phyloP scores from a whole-genome alignment of 1,140 invertebrate genomes.

The Mya arenaria region DNA sequence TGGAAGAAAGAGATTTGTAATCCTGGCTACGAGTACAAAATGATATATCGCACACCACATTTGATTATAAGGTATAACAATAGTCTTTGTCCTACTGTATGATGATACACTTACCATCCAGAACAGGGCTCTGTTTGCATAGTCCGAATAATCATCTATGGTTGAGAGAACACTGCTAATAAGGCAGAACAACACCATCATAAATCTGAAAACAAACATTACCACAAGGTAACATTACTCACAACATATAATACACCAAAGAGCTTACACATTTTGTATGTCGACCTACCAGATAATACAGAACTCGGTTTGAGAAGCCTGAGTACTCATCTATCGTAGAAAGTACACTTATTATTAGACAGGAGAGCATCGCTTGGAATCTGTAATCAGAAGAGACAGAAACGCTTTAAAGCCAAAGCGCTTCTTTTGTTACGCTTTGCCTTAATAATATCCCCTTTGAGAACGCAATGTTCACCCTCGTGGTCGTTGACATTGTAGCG shows the following conservation, averaged over 20 bases:
- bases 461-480: no score
- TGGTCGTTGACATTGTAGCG: no score
- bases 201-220: constrained; percentile 79
- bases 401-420: no score
- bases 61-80: background rate
- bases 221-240: constrained; percentile 18
- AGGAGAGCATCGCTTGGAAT: constrained; percentile 53
- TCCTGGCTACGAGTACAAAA: background rate
- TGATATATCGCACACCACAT: background rate
- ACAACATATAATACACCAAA: background rate
- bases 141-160: constrained; percentile 80
- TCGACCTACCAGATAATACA: constrained; percentile 43
- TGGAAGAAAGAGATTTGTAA: background rate
- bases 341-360: constrained; percentile 53
- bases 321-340: constrained; percentile 49
- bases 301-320: constrained; percentile 26
- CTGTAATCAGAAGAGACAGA: constrained; percentile 33
- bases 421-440: no score
- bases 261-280: background rate
- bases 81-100: background rate
- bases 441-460: no score
- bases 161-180: constrained; percentile 83
- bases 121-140: constrained; percentile 80
- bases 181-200: constrained; percentile 83
- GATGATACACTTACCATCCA: constrained; percentile 78